phyloP scores from a whole-genome alignment of 2,888 invertebrate species.

The Apodemia zela region DNA sequence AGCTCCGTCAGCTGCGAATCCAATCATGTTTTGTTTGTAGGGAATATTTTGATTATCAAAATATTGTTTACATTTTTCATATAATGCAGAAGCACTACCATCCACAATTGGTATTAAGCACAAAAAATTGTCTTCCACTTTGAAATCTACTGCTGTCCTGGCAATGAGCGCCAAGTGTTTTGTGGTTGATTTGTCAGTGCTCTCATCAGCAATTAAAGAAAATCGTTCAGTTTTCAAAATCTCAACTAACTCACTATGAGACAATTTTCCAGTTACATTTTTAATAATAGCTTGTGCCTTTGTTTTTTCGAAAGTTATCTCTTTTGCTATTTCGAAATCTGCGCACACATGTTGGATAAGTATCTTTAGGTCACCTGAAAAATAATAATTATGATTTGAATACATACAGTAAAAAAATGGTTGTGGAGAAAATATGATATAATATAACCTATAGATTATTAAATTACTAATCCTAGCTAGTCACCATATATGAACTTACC shows the following conservation, averaged over 20 bases:
- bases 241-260: constrained; percentile 26
- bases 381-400: constrained; percentile 26
- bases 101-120: constrained; percentile 33
- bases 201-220: constrained; percentile 30
- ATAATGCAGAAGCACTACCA: constrained; percentile 29
- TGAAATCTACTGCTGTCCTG: constrained; percentile 28
- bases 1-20: constrained; percentile 35
- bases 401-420: no score
- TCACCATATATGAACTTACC: no score
- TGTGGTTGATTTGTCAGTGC: constrained; percentile 29
- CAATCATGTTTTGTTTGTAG: constrained; percentile 33
- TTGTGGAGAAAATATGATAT: no score
- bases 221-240: constrained; percentile 25
- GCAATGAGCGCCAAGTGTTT: constrained; percentile 32
- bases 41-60: constrained; percentile 33
- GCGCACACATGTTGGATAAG: constrained; percentile 24
- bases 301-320: constrained; percentile 27
- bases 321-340: constrained; percentile 26
- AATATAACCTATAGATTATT: no score
- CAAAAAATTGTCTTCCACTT: constrained; percentile 27
- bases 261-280: constrained; percentile 30
- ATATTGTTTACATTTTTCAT: constrained; percentile 26
- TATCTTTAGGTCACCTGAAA: constrained; percentile 24
- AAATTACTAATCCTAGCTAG: no score
- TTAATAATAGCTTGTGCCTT: constrained; percentile 27